Evolutionary conservation across 2,113 vertebrate genomes (phyloP), one percentile per base, ranked within the genome.

Genomic region (Clarias gariepinus): DNA sequence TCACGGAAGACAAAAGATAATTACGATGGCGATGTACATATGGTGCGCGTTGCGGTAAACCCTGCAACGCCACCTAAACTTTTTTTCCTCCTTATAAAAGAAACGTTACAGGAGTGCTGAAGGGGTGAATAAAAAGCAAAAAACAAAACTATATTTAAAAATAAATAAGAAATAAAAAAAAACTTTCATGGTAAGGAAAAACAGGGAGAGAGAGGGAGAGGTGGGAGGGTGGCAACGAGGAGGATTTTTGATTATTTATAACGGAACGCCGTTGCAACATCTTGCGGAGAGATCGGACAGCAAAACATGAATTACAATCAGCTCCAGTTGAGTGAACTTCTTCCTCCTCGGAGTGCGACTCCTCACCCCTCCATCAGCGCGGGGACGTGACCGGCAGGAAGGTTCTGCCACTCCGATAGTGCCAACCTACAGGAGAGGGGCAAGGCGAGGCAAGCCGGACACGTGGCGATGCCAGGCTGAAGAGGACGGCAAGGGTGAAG

Each of bases 241-340:
- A 85, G 79, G 91, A 92, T 82, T 93, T 71, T 82, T 89, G 92
- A 89, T 91, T 94, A 93, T 94, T 93, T 91, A 87, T 86, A 91
- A 94, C 92, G 92, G 94, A 94, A 92, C 52, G 77, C 69, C 90
- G 93, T 58, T 83, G 94, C 86, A 95, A 90, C 85, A 90, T 33
- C 87, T 87, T 55, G 87, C 76, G 36, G 61, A 81, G 86, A 91
- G 89, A 93, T 82, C 89, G 94, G 93, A 88, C 89, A 90, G 93
- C 85, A 90, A 92, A 91, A 90, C 86, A 82, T 93, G 90, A 92
- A 93, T 92, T 90, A 88, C 88, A 88, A 89, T 92, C 93, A 89
- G 94, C 93, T 92, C 57, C 91, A 93, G 92, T 94, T 92, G 92
- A 92, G 94, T 94, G 92, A 94, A 60, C 63, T 92, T 89, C 87